These are phyloP conservation scores for Lycopodina hypogea DNA, from an alignment of 37 sponge, comb jelly and placozoan species.

Conservation along the genomic window DNA sequence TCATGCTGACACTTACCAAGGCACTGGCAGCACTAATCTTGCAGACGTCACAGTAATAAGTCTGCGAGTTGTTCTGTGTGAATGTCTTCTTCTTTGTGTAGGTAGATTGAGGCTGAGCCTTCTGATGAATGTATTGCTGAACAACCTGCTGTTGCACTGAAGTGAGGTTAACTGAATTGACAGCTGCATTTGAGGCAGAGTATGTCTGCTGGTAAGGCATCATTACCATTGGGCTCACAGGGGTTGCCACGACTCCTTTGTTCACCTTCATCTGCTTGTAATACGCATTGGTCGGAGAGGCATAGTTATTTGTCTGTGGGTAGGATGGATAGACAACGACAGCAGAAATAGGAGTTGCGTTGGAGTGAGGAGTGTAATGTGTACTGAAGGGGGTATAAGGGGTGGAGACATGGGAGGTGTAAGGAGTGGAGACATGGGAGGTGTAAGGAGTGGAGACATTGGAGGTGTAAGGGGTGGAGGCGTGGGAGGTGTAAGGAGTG, in stretches of 20 bases:
- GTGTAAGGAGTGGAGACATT: not conserved
- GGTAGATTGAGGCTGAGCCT: not conserved
- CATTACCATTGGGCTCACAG: not conserved
- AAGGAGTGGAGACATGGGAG: not conserved
- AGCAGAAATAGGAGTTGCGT: not conserved
- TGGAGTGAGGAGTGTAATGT: not conserved
- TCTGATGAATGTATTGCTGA: constrained; percentile 20
- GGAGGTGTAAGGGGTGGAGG: not conserved
- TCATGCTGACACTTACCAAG: constrained; percentile 50
- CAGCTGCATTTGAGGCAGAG: not conserved
- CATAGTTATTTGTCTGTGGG: constrained; percentile 1
- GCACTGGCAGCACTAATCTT: constrained; percentile 78
- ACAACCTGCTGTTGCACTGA: constrained; percentile 52
- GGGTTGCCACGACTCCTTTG: not conserved
- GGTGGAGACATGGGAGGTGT: constrained; percentile 2
- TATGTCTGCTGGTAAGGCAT: not conserved
- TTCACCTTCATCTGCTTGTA: constrained; percentile 11
- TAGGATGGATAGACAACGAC: constrained; percentile 8
- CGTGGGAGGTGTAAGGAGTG: not conserved
- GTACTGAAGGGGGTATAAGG: not conserved
- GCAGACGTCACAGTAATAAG: constrained; percentile 83
- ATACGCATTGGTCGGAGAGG: constrained; percentile 13
- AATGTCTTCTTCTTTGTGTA: constrained; percentile 12
- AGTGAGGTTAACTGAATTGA: constrained; percentile 15
- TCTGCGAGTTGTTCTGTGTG: constrained; percentile 5